Conservation (phyloP, 2,113 vertebrate genomes). For the Orientallactaga bullata region DNA sequence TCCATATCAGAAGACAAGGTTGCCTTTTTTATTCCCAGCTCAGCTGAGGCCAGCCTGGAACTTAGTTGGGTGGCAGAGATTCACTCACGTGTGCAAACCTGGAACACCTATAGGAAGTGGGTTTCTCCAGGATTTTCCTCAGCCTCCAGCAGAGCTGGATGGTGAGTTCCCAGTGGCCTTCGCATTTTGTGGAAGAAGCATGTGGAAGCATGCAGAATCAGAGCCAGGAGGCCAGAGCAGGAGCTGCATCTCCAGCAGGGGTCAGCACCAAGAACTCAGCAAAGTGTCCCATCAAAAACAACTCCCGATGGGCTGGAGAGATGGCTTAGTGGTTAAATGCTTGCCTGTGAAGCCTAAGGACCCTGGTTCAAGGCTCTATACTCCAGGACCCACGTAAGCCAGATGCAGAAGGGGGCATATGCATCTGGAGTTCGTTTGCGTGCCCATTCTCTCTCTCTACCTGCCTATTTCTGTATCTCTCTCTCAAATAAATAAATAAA, state of each 20-base stretch:
- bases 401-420: too few relatives aligned
- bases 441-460: too few relatives aligned
- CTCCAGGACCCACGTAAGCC: too few relatives aligned
- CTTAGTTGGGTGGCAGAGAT: not conserved
- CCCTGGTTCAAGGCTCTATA: too few relatives aligned
- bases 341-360: too few relatives aligned
- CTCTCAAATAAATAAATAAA: too few relatives aligned
- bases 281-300: not conserved
- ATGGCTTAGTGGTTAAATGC: too few relatives aligned
- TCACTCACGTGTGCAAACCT: not conserved
- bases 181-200: not conserved
- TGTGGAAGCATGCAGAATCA: not conserved
- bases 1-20: not conserved
- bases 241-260: too few relatives aligned
- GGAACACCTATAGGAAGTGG: not conserved
- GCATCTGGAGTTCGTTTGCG: too few relatives aligned
- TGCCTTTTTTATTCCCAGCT: not conserved
- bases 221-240: not conserved
- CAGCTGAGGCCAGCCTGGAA: not conserved
- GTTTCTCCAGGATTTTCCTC: not conserved
- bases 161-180: not conserved
- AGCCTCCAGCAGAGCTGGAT: not conserved
- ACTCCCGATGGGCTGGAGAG: too few relatives aligned
- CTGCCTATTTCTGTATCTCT: too few relatives aligned
- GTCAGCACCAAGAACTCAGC: not conserved